These are phyloP conservation scores for Bujurquina vittata DNA, from an alignment of 2,113 vertebrate species.

Conservation along the genomic window DNA sequence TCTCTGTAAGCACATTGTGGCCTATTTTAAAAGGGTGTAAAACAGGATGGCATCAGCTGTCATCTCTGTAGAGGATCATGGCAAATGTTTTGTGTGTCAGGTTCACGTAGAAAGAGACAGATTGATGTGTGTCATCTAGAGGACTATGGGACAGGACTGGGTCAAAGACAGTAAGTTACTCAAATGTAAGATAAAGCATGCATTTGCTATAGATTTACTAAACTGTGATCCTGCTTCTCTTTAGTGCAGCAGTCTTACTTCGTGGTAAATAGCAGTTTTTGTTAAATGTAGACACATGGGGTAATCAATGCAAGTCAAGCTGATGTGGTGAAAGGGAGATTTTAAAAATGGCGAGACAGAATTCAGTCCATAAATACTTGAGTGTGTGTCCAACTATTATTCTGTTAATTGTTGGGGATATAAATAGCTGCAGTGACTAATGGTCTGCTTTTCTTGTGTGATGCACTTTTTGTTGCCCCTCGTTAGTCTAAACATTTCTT, in stretches of 20 bases:
- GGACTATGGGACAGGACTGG: not conserved
- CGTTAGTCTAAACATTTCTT: not conserved
- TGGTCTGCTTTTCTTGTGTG: not conserved
- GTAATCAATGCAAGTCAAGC: not conserved
- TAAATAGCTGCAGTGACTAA: not conserved
- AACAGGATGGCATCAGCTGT: slow-evolving; percentile 48
- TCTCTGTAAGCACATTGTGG: slow-evolving; percentile 28
- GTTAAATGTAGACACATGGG: not conserved
- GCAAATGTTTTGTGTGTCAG: slow-evolving; percentile 39
- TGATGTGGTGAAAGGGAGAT: not conserved
- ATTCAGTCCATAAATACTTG: too few species aligned
- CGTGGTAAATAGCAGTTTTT: not conserved
- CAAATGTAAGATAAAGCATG: not conserved
- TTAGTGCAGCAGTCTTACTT: not conserved
- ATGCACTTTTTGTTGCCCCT: not conserved
- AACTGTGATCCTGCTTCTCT: not conserved
- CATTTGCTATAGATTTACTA: not conserved
- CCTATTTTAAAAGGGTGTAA: slow-evolving; percentile 34
- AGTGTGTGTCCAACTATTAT: not conserved
- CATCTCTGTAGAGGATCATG: slow-evolving; percentile 35
- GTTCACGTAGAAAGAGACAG: slow-evolving; percentile 7
- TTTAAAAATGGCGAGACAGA: not conserved
- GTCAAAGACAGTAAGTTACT: slow-evolving; percentile 5
- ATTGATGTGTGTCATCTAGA: not conserved
- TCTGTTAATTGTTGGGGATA: not conserved